These are phyloP conservation scores for Habropoda laboriosa DNA, from an alignment of 1,140 invertebrate species.

Conservation along the genomic window DNA sequence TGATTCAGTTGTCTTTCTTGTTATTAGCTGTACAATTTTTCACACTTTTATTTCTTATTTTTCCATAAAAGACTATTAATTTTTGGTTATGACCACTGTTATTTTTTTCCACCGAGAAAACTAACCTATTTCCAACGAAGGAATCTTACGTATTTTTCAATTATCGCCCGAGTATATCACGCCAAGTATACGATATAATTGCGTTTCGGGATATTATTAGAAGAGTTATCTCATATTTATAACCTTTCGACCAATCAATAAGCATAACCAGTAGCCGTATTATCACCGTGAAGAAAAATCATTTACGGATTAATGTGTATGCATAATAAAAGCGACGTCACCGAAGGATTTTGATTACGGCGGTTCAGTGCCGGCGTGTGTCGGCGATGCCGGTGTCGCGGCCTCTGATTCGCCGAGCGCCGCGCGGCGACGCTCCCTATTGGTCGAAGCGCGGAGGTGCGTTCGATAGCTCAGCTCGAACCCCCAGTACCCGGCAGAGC, in stretches of 20 bases:
- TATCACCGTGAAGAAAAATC: neutral
- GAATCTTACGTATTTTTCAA: no score
- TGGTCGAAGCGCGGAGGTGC: slow-evolving; percentile 74
- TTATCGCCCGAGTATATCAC: no score
- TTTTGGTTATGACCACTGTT: no score
- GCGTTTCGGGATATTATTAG: no score
- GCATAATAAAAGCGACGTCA: slow-evolving; percentile 3
- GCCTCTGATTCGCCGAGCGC: slow-evolving; percentile 67
- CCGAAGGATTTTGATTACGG: slow-evolving; percentile 39
- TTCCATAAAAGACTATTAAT: no score
- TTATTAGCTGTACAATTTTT: no score
- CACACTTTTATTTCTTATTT: no score
- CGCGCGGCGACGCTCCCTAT: slow-evolving; percentile 67
- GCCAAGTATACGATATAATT: no score
- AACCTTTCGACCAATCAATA: neutral
- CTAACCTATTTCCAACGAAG: no score
- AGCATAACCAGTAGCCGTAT: neutral
- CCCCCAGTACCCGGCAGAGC: slow-evolving; percentile 79
- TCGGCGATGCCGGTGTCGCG: slow-evolving; percentile 58
- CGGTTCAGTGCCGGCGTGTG: slow-evolving; percentile 33
- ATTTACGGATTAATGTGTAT: neutral
- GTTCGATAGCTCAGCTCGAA: slow-evolving; percentile 79
- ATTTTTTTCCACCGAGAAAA: no score
- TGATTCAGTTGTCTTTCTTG: no score
- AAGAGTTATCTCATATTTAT: no score